Percentiles rank a stretch among this genome's conserved stretches.
phyloP scores from a whole-genome alignment of 2,888 invertebrate species.

The Tenthredo amoena region DNA sequence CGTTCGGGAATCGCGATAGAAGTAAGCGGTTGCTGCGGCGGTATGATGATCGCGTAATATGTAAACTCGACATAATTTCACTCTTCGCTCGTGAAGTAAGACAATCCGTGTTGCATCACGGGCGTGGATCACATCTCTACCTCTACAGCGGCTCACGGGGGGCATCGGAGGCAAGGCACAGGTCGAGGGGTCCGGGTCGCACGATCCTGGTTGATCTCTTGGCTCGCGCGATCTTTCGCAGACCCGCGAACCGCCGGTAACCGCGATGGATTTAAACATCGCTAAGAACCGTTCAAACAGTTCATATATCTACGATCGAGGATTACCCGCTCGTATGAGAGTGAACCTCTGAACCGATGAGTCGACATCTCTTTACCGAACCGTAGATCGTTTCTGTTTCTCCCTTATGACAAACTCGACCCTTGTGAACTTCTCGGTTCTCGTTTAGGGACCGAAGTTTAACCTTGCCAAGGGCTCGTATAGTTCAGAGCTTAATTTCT shows the following conservation, averaged over 20 bases:
- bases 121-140: slow-evolving; percentile 73
- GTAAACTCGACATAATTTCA: slow-evolving; percentile 54
- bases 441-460: background rate
- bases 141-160: slow-evolving; percentile 60
- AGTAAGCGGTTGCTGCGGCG: background rate
- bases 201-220: slow-evolving; percentile 78
- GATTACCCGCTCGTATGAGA: slow-evolving; percentile 14
- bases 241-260: slow-evolving; percentile 42
- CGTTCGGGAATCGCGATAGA: slow-evolving; percentile 10
- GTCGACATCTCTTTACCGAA: background rate
- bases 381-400: background rate
- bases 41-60: slow-evolving; percentile 37
- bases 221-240: slow-evolving; percentile 75
- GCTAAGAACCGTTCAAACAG: slow-evolving; percentile 54
- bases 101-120: slow-evolving; percentile 71
- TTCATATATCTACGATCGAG: slow-evolving; percentile 64
- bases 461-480: slow-evolving; percentile 4
- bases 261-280: slow-evolving; percentile 28
- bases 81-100: slow-evolving; percentile 53
- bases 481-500: background rate
- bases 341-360: background rate
- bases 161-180: slow-evolving; percentile 63
- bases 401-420: background rate
- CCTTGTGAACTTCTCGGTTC: background rate
- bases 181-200: slow-evolving; percentile 77